Conservation (phyloP, 30 jellyfish, hydroid and myxozoan genomes). For the Turritopsis rubra region DNA sequence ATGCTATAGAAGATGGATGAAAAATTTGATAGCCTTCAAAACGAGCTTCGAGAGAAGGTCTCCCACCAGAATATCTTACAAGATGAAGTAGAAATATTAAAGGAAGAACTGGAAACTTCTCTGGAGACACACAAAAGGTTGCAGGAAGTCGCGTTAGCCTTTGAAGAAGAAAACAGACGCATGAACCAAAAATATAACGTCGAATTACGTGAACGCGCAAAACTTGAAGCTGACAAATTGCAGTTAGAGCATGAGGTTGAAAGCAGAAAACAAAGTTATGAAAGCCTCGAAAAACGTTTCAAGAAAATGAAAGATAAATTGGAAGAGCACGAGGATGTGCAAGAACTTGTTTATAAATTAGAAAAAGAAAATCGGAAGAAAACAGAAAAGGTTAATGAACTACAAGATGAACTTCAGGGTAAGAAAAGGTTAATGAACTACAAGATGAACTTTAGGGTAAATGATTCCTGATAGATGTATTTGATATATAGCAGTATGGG, state of each 20-base stretch:
- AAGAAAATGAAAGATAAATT: conserved; percentile 53
- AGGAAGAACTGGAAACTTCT: conserved; percentile 66
- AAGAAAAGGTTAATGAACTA: too few relatives aligned
- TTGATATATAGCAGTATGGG: too few relatives aligned
- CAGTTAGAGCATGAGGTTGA: conserved; percentile 57
- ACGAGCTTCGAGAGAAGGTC: conserved; percentile 31
- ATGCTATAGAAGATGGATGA: background rate
- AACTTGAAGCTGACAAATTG: conserved; percentile 24
- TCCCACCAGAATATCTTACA: conserved; percentile 50
- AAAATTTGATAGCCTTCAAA: conserved; percentile 24
- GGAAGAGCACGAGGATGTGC: conserved; percentile 50
- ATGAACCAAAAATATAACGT: conserved; percentile 39
- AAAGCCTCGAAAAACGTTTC: conserved; percentile 38
- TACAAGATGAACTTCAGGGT: conserved; percentile 45
- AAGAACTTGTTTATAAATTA: conserved; percentile 52
- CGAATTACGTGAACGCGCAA: conserved; percentile 35
- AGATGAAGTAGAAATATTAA: conserved; percentile 58
- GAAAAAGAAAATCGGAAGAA: conserved; percentile 56
- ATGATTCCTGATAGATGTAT: too few relatives aligned
- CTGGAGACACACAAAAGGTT: conserved; percentile 63
- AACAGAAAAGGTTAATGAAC: conserved; percentile 49
- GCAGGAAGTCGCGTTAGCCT: conserved; percentile 52
- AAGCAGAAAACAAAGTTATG: conserved; percentile 40
- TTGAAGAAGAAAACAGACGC: conserved; percentile 50
- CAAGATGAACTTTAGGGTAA: too few relatives aligned